A percentile compares a stretch with the other conserved stretches of the same genome.
Conservation (phyloP, 2,113 vertebrate species). For the Natator depressus region DNA sequence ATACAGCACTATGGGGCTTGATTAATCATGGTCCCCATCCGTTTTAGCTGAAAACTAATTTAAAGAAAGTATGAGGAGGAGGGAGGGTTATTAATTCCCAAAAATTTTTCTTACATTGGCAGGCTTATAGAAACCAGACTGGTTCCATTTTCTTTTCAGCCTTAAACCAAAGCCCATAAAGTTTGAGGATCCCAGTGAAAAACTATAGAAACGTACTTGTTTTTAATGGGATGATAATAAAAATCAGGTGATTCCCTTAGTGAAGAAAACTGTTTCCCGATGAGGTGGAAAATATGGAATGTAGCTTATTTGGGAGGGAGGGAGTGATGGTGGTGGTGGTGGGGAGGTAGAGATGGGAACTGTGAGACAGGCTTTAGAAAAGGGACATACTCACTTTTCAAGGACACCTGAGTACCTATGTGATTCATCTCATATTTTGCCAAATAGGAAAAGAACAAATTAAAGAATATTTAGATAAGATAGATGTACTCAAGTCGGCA, state of each 20-base stretch:
- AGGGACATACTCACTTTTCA: not conserved
- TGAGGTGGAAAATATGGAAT: not conserved
- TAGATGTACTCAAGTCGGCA: not conserved
- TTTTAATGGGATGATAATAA: not conserved
- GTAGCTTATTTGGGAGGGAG: not conserved
- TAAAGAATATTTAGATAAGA: not conserved
- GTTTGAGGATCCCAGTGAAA: not conserved
- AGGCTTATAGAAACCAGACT: accelerated
- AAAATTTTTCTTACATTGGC: not conserved
- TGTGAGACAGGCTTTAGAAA: not conserved
- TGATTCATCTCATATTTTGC: not conserved
- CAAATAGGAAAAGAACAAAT: not conserved
- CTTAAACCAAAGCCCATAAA: not conserved
- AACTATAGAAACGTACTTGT: not conserved
- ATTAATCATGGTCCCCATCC: not conserved
- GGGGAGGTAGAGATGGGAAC: not conserved
- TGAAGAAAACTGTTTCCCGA: not conserved
- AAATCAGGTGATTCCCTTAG: not conserved
- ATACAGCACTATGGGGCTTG: accelerated
- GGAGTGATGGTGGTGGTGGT: no score
- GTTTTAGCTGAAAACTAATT: accelerated
- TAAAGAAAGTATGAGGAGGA: accelerated
- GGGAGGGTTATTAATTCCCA: not conserved
- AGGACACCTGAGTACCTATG: not conserved
- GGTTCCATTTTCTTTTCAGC: accelerated